Evolutionary conservation across 2,888 invertebrate species (phyloP).

Genomic region (Drosophila longiperda): DNA sequence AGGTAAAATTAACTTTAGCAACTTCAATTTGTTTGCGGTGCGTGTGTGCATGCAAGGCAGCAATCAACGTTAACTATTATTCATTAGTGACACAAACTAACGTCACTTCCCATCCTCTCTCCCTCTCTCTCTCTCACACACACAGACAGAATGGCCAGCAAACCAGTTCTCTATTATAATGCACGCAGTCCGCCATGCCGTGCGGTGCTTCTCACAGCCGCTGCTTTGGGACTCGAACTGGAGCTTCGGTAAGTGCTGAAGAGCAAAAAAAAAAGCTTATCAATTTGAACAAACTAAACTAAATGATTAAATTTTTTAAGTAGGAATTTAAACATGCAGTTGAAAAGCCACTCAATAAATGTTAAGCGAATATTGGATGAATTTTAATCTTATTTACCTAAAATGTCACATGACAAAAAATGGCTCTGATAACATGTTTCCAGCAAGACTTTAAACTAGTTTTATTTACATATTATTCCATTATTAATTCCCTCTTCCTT

Average conservation of each 20-base stretch:
- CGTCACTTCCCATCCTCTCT: not conserved
- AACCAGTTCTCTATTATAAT: constrained; percentile 87
- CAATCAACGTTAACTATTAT: constrained; percentile 27
- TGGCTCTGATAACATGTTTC: not conserved
- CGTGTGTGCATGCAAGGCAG: constrained; percentile 17
- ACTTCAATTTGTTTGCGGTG: constrained; percentile 6
- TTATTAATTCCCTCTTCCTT: not conserved
- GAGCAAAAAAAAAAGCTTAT: not conserved
- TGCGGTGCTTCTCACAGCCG: constrained; percentile 88
- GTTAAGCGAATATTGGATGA: not conserved
- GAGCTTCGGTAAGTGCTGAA: constrained; percentile 85
- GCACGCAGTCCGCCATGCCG: constrained; percentile 89
- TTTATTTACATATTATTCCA: constrained; percentile 12
- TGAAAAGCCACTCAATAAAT: not conserved
- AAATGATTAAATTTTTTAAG: not conserved
- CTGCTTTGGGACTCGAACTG: constrained; percentile 88
- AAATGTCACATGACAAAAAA: not conserved
- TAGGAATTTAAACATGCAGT: not conserved
- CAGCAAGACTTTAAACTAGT: constrained; percentile 32
- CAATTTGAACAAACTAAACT: constrained; percentile 7
- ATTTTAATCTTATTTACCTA: not conserved
- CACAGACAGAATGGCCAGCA: constrained; percentile 65
- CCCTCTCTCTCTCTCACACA: not conserved
- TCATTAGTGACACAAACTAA: constrained; percentile 1
- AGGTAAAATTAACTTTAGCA: constrained; percentile 20